Base-by-base conservation (phyloP, 2,113 vertebrate genomes). In the Struthidea cinerea region DNA sequence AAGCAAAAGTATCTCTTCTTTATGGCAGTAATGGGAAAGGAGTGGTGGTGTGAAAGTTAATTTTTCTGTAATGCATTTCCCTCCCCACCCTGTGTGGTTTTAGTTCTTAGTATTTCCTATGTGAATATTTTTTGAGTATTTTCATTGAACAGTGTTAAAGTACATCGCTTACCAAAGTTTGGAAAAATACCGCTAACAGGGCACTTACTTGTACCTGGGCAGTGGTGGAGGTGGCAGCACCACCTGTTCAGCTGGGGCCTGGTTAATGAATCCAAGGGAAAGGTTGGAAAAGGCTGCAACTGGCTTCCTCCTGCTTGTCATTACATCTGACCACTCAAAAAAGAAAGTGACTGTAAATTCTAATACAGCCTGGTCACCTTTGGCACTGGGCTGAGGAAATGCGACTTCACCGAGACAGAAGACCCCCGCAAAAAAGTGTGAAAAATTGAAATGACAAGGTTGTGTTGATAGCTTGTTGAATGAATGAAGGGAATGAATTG, bases 361-460 rank as follows among this genome's bases (percentile, higher is more conserved):
- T 74, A 77, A 84, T 57, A 68, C 52, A 96, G 39, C 37, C 73
- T 96, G 77, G 73, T 78, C 83, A 95, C 83, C 94, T 96, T 96
- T 95, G 86, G 76, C 79, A 84, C 73, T 28, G 41, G 64, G 60
- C 44, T 49, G 81, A 96, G 84, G 92, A 92, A 88, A 96, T 94
- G 92, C 68, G 94, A 74, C 90, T 87, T 82, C 83, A 55, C 83
- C 3, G 50, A 91, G 91, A 89, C 57, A 86, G 94, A 96, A 41
- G 81, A 84, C 85, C 91, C 93, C 92, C 95, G 94, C 85, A 68
- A 94, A 78, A 77, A 70, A 97, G 97, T 97, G 97, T 98, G 97
- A 81, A 97, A 91, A 97, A 98, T 98, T 46, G 94, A 96, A 93
- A 95, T 98, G 98, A 98, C 98, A 97, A 97, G 53, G 41, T 80